Evolutionary conservation across 53 echinoderm and acorn worm species (phyloP).

Genomic region (Astropecten irregularis): DNA sequence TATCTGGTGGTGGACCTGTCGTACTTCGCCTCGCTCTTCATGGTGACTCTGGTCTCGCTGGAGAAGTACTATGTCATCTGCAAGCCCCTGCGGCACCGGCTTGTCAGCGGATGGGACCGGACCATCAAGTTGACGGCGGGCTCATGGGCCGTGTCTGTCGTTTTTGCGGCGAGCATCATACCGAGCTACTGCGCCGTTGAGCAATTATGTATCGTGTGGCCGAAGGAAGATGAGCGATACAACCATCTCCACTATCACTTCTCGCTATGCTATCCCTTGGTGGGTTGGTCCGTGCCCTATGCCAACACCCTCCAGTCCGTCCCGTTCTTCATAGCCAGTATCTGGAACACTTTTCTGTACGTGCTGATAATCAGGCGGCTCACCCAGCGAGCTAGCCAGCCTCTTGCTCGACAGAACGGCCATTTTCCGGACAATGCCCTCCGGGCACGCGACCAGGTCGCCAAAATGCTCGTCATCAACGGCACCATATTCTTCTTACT

Average conservation of each 20-base stretch:
- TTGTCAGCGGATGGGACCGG: slow-evolving; percentile 56
- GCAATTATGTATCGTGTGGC: slow-evolving; percentile 67
- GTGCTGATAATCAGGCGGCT: slow-evolving; percentile 53
- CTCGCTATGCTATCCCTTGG: slow-evolving; percentile 37
- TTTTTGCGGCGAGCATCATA: slow-evolving; percentile 50
- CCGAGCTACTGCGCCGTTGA: slow-evolving; percentile 57
- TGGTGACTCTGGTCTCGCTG: slow-evolving; percentile 73
- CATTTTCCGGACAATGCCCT: slow-evolving; percentile 1
- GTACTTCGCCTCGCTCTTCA: slow-evolving; percentile 73
- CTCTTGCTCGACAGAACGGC: background rate
- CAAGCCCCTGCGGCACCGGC: slow-evolving; percentile 62
- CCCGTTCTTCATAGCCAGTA: slow-evolving; percentile 76
- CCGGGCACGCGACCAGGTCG: slow-evolving; percentile 82
- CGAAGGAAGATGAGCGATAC: slow-evolving; percentile 22
- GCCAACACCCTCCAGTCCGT: slow-evolving; percentile 66
- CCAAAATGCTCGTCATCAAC: slow-evolving; percentile 78
- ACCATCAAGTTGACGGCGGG: slow-evolving; percentile 42
- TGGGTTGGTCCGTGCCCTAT: background rate
- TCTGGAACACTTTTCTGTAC: slow-evolving; percentile 62
- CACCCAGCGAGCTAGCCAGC: slow-evolving; percentile 42
- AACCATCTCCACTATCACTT: slow-evolving; percentile 17
- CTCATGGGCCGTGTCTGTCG: slow-evolving; percentile 55
- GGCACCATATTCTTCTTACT: slow-evolving; percentile 80
- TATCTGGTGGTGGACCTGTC: slow-evolving; percentile 57
- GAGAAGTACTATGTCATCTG: slow-evolving; percentile 88